These are phyloP conservation scores for Leucophora obtusa DNA, from an alignment of 2,888 invertebrate species.

Conservation along the genomic window DNA sequence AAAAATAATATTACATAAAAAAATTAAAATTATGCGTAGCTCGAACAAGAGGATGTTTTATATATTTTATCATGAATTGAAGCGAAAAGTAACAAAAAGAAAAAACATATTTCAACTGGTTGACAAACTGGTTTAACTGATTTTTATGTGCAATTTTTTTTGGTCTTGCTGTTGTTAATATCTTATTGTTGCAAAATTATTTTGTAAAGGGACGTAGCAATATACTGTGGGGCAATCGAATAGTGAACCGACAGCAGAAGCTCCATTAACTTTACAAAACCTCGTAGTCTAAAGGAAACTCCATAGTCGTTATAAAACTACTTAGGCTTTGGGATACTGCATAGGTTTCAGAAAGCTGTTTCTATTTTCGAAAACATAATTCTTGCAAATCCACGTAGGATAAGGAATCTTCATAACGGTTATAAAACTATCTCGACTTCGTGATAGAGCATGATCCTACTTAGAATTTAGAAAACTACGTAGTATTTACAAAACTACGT, in stretches of 20 bases:
- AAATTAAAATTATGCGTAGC: slow-evolving; percentile 57
- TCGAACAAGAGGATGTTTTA: slow-evolving; percentile 39
- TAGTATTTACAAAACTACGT: too few species aligned
- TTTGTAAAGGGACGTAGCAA: slow-evolving; percentile 30
- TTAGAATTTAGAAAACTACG: too few species aligned
- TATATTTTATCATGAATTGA: slow-evolving; percentile 51
- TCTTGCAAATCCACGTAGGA: too few species aligned
- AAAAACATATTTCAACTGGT: slow-evolving; percentile 43
- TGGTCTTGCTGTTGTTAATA: slow-evolving; percentile 39
- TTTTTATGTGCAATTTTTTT: slow-evolving; percentile 42
- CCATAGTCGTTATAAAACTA: too few species aligned
- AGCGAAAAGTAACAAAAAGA: slow-evolving; percentile 36
- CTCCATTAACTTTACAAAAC: too few species aligned
- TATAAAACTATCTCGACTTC: too few species aligned
- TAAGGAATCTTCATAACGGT: too few species aligned
- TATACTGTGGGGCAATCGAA: slow-evolving; percentile 14
- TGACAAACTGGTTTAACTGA: slow-evolving; percentile 65
- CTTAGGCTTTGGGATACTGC: too few species aligned
- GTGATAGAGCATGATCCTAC: too few species aligned
- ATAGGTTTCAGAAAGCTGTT: too few species aligned
- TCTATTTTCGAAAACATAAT: too few species aligned
- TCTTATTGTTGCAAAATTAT: slow-evolving; percentile 47
- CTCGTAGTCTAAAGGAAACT: too few species aligned
- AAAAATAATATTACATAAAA: neutral
- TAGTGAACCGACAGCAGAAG: neutral